phyloP scores from a whole-genome alignment of 2,888 invertebrate species.

The Chloroclystis v-ata region DNA sequence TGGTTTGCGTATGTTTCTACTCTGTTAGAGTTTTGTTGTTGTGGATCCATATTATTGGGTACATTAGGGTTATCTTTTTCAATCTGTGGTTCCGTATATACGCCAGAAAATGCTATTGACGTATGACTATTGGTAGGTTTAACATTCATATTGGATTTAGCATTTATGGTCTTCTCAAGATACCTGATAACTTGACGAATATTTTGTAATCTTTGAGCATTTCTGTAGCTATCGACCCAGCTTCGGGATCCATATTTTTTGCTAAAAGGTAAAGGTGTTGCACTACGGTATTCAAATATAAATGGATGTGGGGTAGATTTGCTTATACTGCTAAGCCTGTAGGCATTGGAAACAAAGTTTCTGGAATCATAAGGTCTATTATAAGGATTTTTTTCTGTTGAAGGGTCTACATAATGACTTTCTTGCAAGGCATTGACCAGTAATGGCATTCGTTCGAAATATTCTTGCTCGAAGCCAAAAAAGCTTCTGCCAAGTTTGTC shows the following conservation, averaged over 20 bases:
- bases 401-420: conserved; percentile 55
- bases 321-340: conserved; percentile 41
- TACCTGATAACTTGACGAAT: conserved; percentile 66
- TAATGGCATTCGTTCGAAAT: conserved; percentile 69
- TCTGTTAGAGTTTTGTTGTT: conserved; percentile 40
- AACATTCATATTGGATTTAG: conserved; percentile 60
- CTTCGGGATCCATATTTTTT: conserved; percentile 57
- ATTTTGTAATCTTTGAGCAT: conserved; percentile 65
- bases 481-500: conserved; percentile 62
- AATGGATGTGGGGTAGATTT: conserved; percentile 75
- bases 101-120: conserved; percentile 58
- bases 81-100: conserved; percentile 54
- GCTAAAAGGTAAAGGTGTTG: conserved; percentile 62
- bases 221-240: conserved; percentile 67
- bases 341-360: conserved; percentile 22
- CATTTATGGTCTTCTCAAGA: conserved; percentile 66
- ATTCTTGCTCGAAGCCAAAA: conserved; percentile 70
- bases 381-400: conserved; percentile 39
- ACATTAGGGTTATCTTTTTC: conserved; percentile 32
- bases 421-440: conserved; percentile 71
- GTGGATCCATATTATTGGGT: conserved; percentile 21
- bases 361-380: conserved; percentile 23
- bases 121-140: conserved; percentile 45
- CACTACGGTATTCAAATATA: conserved; percentile 59
- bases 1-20: conserved; percentile 48